phyloP scores from a whole-genome alignment of 2,888 invertebrate species.

The Tenthredo amoena region DNA sequence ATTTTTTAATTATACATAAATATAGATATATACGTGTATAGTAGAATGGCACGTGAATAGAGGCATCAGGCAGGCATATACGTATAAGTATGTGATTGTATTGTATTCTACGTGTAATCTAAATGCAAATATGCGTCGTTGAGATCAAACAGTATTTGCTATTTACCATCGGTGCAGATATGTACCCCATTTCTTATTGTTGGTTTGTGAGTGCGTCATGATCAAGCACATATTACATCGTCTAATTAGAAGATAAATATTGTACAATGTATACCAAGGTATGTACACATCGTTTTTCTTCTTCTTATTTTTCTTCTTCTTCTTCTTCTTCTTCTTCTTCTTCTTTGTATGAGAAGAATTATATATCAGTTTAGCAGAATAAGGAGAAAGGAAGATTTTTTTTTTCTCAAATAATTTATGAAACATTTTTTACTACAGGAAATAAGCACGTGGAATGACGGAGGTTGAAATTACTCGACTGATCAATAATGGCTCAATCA shows the following conservation, averaged over 20 bases:
- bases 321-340: neutral
- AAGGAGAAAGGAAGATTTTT: no score
- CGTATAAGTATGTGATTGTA: neutral
- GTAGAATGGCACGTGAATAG: neutral
- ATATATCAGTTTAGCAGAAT: no score
- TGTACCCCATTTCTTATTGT: neutral
- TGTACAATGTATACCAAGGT: neutral
- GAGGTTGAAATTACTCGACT: neutral
- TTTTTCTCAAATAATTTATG: no score
- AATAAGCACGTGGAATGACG: neutral
- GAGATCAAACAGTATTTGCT: neutral
- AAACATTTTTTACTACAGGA: no score
- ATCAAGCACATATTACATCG: neutral
- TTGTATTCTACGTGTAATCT: neutral
- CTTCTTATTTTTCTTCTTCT: neutral
- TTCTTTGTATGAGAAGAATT: neutral
- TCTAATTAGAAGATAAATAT: neutral
- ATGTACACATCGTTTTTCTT: neutral
- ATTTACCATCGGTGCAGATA: neutral
- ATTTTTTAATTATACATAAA: neutral
- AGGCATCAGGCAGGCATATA: neutral
- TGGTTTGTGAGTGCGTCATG: neutral
- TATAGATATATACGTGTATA: neutral
- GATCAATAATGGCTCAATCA: neutral
- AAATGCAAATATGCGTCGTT: constrained; percentile 1